Conservation (phyloP, 2,797 vertebrate genomes). For the Falco columbarius region DNA sequence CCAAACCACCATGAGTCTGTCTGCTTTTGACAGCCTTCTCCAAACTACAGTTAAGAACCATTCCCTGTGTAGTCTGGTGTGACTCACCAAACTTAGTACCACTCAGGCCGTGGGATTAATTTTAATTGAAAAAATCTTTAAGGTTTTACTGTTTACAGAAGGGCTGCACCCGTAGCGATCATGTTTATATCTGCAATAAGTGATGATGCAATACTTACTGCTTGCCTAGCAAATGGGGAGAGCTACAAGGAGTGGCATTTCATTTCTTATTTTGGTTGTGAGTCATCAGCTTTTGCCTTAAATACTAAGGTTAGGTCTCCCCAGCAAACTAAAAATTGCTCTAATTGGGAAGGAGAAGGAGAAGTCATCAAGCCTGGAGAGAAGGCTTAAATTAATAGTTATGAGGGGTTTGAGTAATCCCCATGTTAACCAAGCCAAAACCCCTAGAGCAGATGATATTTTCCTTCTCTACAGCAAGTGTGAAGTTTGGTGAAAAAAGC, state of each 20-base stretch:
- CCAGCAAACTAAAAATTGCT: neutral
- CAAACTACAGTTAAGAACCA: neutral
- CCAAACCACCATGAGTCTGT: neutral
- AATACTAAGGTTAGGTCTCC: neutral
- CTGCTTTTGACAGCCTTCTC: neutral
- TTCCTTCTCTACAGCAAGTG: neutral
- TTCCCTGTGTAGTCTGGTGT: neutral
- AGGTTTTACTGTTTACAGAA: neutral
- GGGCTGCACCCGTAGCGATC: neutral
- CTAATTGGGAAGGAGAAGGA: neutral
- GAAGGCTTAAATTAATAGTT: neutral
- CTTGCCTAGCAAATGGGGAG: neutral
- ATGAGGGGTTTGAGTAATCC: neutral
- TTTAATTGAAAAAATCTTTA: neutral
- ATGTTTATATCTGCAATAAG: neutral
- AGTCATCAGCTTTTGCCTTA: constrained; percentile 14
- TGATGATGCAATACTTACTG: neutral
- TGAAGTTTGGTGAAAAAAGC: neutral
- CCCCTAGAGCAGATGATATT: neutral
- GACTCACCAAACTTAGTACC: neutral
- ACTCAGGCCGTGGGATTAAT: neutral
- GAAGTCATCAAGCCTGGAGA: neutral
- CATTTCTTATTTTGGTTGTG: constrained; percentile 8
- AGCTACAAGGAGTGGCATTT: constrained; percentile 15
- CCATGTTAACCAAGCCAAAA: neutral